Percentiles rank a stretch among this genome's conserved stretches.
These are phyloP conservation scores for Caerostris darwini DNA, from an alignment of 1,140 invertebrate species.

Conservation along the genomic window DNA sequence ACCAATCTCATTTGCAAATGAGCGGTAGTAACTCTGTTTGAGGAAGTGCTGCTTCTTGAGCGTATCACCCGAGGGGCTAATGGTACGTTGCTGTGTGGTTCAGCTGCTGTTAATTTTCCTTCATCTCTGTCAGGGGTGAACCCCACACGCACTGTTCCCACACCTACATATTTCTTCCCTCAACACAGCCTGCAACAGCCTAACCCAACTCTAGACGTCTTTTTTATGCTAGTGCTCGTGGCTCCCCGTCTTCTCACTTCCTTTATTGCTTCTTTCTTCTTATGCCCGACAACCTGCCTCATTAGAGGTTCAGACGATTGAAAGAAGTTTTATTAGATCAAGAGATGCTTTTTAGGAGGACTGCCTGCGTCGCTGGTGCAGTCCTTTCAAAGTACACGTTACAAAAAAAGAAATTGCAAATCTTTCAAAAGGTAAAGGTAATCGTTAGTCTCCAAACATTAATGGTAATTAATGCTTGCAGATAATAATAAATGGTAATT, in stretches of 20 bases:
- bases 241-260: slow-evolving; percentile 11
- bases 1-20: slow-evolving; percentile 3
- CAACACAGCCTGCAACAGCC: neutral
- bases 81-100: neutral
- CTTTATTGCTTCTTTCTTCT: slow-evolving; percentile 15
- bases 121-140: neutral
- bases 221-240: neutral
- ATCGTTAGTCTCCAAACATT: neutral
- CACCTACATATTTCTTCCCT: neutral
- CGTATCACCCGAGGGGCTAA: neutral
- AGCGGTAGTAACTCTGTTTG: neutral
- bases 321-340: neutral
- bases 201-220: neutral
- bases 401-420: neutral
- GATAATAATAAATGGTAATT: neutral
- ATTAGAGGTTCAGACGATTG: neutral
- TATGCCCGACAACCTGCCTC: neutral
- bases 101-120: neutral
- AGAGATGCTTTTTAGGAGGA: neutral
- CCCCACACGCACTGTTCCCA: neutral
- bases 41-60: neutral
- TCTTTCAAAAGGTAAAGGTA: neutral
- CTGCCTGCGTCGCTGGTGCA: neutral
- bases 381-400: neutral
- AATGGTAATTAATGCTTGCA: neutral